Evolutionary conservation across 2,888 invertebrate species (phyloP), one percentile per base, ranked within the genome.

Genomic region (Papilio elwesi): DNA sequence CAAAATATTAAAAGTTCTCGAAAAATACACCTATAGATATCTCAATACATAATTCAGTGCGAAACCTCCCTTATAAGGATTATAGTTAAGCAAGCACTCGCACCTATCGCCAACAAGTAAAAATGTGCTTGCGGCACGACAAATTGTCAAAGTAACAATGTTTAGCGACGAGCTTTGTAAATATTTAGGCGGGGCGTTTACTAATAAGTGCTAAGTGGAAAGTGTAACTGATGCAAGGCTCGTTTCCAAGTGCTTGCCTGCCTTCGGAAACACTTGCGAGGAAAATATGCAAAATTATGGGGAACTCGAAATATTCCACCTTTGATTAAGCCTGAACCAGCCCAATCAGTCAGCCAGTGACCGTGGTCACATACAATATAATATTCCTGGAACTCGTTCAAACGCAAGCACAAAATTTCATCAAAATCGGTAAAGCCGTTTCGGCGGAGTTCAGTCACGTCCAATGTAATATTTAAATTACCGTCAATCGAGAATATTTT

Each of bases 31-130:
- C 9, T 43, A 43, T 4, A 43, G 7, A 43, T 43, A 43, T 43
- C 76, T 76, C 77, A 71, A 81, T 83, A 84, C 82, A 85, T 83
- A 86, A 86, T 86, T 85, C 81, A 85, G 77, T 68, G 77, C 13
- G 74, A 78, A 78, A 83, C 81, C 65, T 73, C 74, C 49, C 47
- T 80, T 77, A 76, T 43, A 59, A 59, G 59, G 13, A 38, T 38
- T 43, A 15, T n/a, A 59, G n/a, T 43, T 12, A 12, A 55, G 38
- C 38, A n/a, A 59, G 43, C 59, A 59, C 4, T 43, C 78, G 81
- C 82, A 84, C 83, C 83, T 84, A 83, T 83, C 82, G 76, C 80
- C 77, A 69, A 55, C 51, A 47, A 64, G 55, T 49, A 52, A 64
- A 73, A 64, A 69, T 69, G 64, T 66, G 53, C 49, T 16, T 12